A percentile compares a stretch with the other conserved stretches of the same genome.
Conservation (phyloP, 2,113 vertebrate species). For the Pionites leucogaster region DNA sequence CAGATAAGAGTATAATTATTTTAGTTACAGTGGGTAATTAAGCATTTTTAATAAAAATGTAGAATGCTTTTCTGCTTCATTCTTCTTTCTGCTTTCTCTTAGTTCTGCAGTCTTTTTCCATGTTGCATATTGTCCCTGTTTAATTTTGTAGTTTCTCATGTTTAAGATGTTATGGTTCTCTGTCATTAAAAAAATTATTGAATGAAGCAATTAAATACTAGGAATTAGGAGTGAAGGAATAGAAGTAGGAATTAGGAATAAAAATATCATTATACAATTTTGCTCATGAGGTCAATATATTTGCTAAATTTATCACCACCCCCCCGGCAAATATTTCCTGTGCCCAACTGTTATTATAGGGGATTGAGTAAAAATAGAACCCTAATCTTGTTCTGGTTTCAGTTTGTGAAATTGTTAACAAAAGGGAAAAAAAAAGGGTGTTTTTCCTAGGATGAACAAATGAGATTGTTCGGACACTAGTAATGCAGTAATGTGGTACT, state of each 20-base stretch:
- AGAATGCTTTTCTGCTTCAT: not conserved
- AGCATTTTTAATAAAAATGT: not conserved
- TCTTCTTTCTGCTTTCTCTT: not conserved
- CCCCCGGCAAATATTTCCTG: not conserved
- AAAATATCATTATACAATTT: not conserved
- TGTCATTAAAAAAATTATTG: not conserved
- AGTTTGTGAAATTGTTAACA: not conserved
- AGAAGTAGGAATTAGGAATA: not conserved
- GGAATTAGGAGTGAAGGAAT: not conserved
- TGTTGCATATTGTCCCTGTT: not conserved
- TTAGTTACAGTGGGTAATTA: not conserved
- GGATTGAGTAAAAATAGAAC: not conserved
- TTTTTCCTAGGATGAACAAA: not conserved
- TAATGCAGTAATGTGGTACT: not conserved
- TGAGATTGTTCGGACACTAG: accelerated
- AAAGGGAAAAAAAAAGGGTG: not conserved
- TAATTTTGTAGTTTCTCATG: not conserved
- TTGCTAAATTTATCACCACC: not conserved
- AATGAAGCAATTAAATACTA: not conserved
- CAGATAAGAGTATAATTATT: not conserved
- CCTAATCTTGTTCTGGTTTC: not conserved
- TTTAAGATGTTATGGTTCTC: not conserved
- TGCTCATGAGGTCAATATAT: not conserved
- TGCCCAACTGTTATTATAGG: not conserved
- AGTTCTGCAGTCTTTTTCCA: not conserved